Evolutionary conservation across 2,797 vertebrate species (phyloP), one percentile per base, ranked within the genome.

Genomic region (Helicolenus hilgendorfi): DNA sequence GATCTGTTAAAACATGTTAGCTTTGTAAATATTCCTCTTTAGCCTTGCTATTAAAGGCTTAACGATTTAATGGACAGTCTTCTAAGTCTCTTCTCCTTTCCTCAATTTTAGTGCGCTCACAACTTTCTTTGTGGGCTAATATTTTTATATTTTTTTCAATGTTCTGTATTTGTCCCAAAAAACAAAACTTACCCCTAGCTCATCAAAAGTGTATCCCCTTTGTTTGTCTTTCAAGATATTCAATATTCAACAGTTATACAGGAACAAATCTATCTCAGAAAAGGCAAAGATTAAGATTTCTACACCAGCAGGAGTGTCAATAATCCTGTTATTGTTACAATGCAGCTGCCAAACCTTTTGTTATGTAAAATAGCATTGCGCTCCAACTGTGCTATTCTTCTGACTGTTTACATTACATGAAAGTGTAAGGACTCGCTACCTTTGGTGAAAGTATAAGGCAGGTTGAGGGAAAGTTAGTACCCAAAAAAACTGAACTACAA

Each of bases 1-100:
- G 63, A 64, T 67, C 64, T 76, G 85, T 86, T 80, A 74, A 60
- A 84, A 84, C 83, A 72, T 4, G 75, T 87, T 65, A 22, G 56
- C 35, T 29, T 68, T 68, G 45, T 33, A 33, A 60, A 77, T 77
- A 2, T 22, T 59, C 53, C 4, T 79, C 27, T 87, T 74, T 33
- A 24, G 29, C 11, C 15, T 70, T 49, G 36, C 29, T n/a, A 36
- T 77, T 29, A 70, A 84, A 65, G 29, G 70, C 41, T 79, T 68
- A 67, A n/a, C 0, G 1, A 45, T 22, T 55, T 59, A 20, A 71
- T 72, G 49, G 65, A 55, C n/a, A 2, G 27, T 20, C 70, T 55
- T 55, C 2, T 49, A 26, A 38, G 33, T 14, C 26, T n/a, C 15
- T 36, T 62, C 5, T 41, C 26, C 7, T 73, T 41, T 11, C 1